Base-by-base conservation (phyloP, 2,797 vertebrate genomes). In the Coluber constrictor region DNA sequence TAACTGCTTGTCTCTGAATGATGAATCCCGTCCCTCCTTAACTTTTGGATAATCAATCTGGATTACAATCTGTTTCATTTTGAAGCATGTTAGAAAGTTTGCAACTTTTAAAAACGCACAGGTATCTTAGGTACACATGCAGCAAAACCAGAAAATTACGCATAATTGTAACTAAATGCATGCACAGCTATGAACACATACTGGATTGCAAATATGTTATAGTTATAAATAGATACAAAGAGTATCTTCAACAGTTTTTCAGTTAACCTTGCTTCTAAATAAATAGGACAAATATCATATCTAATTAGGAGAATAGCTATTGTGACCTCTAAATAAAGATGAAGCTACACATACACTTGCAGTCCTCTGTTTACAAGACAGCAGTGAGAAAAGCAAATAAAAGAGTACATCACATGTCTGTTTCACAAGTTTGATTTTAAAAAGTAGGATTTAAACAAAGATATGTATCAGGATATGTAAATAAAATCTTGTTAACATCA, bases 1-100 rank as follows among this genome's bases (percentile, higher is more conserved):
- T 96, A 95, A 95, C 95, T 94, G 95, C 95, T 51, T 51, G 94
- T 94, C 96, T 96, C 96, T 95, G 95, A 96, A 97, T 96, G 92
- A 94, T 93, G 93, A 92, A 63, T 93, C 54, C 94, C 43, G 51
- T n/a, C 91, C 74, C 91, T 90, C 93, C 11, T 56, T 86, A 54
- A 87, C 59, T 90, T 83, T 87, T 11, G 3, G 55, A 15, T 27
- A 54, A 88, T 79, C 74, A 2, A 90, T 89, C 93, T 87, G n/a
- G 90, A 94, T 23, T 43, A 4, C 70, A 43, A 93, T 60, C 27
- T n/a, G 0, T 23, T 23, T 16, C 15, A 57, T 90, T 55, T 57
- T 93, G 47, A 90, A 74, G 87, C 12, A 70, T 61, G 89, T 87
- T 56, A 27, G 56, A 57, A n/a, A 27, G 92, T 86, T 93, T 70